Evolutionary conservation across 2,888 invertebrate species (phyloP), one percentile per base, ranked within the genome.

Genomic region (Auanema freiburgensis): DNA sequence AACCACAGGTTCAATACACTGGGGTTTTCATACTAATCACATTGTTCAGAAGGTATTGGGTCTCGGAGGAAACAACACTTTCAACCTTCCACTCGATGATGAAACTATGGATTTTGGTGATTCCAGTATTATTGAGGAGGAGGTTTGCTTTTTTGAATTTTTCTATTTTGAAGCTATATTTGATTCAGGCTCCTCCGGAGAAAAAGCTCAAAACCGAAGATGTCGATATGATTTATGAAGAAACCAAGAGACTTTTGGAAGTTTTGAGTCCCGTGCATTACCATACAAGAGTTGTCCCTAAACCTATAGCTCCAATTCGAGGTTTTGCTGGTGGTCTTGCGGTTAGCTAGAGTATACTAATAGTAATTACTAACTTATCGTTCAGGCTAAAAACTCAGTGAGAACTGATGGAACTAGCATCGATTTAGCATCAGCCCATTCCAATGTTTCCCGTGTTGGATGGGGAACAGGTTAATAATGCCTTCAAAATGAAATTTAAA

Each of bases 151-250:
- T 14, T 42, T 16, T 50, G 46, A 46, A 46, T 46, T 16, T 18
- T 5, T 18, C 46, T 46, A 5, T 46, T 43, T 43, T n/a, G 43
- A 43, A 12, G n/a, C 43, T 12, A 14, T n/a, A 11, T 18, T 12
- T 12, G 12, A 10, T 18, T 23, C 40, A 62, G 62, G 16, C 46
- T 41, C 63, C 63, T 6, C 70, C 70, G 8, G 73, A 73, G 53
- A 73, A 73, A 59, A 73, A 73, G 52, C 65, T 66, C 33, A 73
- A 73, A 40, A 59, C 71, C 14, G 73, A 73, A 46, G 56, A 66
- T n/a, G 61, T 64, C 16, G 57, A 59, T 50, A 59, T 62, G 46
- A 59, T 68, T 61, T 66, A 44, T 49, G 60, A 56, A 46, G 57
- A 65, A 53, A 63, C 52, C 66, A 63, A 63, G 59, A 57, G 44